phyloP scores from a whole-genome alignment of 2,888 invertebrate species.

The Oxycera nigricornis region DNA sequence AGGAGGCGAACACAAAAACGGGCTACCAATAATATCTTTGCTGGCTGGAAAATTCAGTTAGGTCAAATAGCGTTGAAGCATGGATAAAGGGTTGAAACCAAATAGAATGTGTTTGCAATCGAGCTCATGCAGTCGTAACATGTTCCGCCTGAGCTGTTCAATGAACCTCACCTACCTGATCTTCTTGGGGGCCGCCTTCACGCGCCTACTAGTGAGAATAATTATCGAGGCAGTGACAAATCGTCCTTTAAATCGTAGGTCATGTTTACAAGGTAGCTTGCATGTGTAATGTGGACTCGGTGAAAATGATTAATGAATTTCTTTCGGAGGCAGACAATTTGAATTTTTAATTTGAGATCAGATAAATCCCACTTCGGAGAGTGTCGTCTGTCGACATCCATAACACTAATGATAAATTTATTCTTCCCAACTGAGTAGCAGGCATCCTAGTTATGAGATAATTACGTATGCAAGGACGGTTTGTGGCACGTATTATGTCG shows the following conservation, averaged over 20 bases:
- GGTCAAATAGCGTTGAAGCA: neutral
- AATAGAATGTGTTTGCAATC: neutral
- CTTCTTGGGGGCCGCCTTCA: neutral
- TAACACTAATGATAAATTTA: slow-evolving; percentile 20
- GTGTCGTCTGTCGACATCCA: slow-evolving; percentile 28
- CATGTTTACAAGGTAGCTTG: slow-evolving; percentile 39
- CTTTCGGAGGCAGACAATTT: slow-evolving; percentile 26
- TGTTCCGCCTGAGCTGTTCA: neutral
- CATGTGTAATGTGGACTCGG: slow-evolving; percentile 25
- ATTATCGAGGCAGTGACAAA: slow-evolving; percentile 40
- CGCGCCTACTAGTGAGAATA: slow-evolving; percentile 23
- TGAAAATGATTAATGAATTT: slow-evolving; percentile 34
- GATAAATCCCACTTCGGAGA: slow-evolving; percentile 22
- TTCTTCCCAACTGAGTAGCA: neutral
- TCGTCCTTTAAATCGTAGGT: slow-evolving; percentile 37
- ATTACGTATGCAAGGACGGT: slow-evolving; percentile 26
- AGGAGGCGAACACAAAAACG: neutral
- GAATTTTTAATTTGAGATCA: slow-evolving; percentile 35
- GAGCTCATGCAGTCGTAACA: slow-evolving; percentile 4
- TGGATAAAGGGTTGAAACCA: neutral
- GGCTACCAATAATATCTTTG: slow-evolving; percentile 17
- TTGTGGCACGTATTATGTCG: neutral
- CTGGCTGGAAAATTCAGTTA: slow-evolving; percentile 10
- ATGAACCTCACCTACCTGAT: neutral
- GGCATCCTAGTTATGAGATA: slow-evolving; percentile 7